Conservation (phyloP, 2,888 invertebrate genomes). For the Linyphia triangularis region DNA sequence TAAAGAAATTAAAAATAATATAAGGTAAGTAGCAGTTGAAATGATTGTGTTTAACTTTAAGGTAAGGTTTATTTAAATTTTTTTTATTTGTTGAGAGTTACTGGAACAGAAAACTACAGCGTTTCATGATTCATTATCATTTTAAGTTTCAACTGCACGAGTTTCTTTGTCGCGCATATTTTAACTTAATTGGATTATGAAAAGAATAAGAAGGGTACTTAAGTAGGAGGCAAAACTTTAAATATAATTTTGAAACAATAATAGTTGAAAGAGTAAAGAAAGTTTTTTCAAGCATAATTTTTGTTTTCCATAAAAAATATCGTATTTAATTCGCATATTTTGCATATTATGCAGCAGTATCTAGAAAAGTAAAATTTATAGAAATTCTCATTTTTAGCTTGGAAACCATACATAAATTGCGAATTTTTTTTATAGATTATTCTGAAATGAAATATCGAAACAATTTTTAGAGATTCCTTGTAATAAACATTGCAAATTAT, state of each 20-base stretch:
- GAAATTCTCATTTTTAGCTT: not conserved
- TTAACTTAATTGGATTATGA: not conserved
- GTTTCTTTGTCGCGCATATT: not conserved
- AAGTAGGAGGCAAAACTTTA: not conserved
- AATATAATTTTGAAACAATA: not conserved
- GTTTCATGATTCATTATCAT: not conserved
- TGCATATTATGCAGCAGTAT: too few relatives aligned
- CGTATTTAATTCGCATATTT: not conserved
- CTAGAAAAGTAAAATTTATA: too few relatives aligned
- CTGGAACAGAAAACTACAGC: not conserved
- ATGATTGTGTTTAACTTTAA: not conserved
- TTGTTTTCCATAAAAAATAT: not conserved
- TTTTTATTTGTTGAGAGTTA: not conserved
- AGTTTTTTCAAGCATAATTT: too few relatives aligned
- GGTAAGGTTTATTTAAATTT: not conserved
- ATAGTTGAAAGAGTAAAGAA: not conserved
- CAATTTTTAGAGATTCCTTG: too few relatives aligned
- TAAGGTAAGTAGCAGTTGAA: not conserved
- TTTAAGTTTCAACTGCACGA: not conserved
- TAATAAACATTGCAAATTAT: too few relatives aligned
- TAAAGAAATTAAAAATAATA: slow-evolving; percentile 3
- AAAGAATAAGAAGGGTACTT: not conserved
- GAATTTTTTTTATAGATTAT: not conserved
- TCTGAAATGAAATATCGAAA: not conserved
- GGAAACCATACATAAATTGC: too few relatives aligned